Evolutionary conservation across 2,797 vertebrate species (phyloP).

Genomic region (Malacoraja senta): DNA sequence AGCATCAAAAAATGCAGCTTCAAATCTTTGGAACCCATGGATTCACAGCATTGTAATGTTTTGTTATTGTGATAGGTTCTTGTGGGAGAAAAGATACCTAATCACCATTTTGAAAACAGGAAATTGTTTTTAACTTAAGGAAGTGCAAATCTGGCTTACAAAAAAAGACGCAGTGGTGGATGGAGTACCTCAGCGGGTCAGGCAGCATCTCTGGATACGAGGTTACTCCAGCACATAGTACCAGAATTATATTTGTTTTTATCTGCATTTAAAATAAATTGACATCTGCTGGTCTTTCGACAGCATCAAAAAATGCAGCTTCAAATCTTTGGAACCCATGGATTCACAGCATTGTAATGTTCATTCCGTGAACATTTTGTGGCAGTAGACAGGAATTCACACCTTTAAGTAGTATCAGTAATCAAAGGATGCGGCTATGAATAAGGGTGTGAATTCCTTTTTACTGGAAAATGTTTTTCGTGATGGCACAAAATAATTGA

Average conservation of each 20-base stretch:
- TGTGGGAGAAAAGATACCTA: too few relatives aligned
- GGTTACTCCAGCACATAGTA: too few relatives aligned
- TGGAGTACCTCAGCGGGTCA: too few relatives aligned
- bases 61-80: too few relatives aligned
- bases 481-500: neutral
- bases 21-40: too few relatives aligned
- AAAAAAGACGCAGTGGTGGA: too few relatives aligned
- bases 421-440: neutral
- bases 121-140: neutral
- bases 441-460: too few relatives aligned
- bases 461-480: too few relatives aligned
- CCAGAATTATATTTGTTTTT: neutral
- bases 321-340: neutral
- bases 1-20: too few relatives aligned
- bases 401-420: neutral
- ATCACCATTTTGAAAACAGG: neutral
- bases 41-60: too few relatives aligned
- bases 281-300: neutral
- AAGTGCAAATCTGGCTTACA: too few relatives aligned
- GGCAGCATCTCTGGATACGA: too few relatives aligned
- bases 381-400: neutral
- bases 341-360: neutral
- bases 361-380: neutral
- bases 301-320: neutral
- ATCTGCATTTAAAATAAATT: neutral